Evolutionary conservation across 2,888 invertebrate genomes (phyloP).

Genomic region (Lepidonotus clava): DNA sequence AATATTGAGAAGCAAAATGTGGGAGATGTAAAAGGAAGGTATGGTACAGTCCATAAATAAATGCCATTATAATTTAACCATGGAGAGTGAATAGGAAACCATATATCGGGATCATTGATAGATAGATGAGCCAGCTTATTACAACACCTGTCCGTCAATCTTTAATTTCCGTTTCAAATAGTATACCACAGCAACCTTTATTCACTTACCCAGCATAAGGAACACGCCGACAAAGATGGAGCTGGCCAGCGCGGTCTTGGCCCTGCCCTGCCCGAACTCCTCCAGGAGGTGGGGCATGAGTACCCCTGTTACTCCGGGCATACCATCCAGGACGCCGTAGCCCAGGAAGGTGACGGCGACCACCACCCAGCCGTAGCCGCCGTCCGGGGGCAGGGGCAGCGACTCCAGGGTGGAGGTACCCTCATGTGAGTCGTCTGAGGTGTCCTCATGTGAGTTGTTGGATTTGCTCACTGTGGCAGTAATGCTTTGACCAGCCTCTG

Average conservation of each 20-base stretch:
- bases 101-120: no score
- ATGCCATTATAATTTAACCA: no score
- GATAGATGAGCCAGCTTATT: no score
- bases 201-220: conserved; percentile 59
- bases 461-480: no score
- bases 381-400: conserved; percentile 59
- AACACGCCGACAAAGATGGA: conserved; percentile 59
- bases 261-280: conserved; percentile 52
- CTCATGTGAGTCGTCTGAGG: neutral
- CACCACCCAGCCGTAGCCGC: conserved; percentile 63
- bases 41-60: no score
- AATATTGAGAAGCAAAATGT: no score
- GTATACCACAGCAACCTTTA: no score
- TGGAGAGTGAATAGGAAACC: no score
- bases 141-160: no score
- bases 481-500: no score
- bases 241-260: conserved; percentile 58
- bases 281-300: conserved; percentile 57
- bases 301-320: conserved; percentile 53
- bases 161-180: no score
- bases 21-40: no score
- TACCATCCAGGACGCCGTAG: conserved; percentile 59
- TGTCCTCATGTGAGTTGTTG: neutral
- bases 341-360: conserved; percentile 60
- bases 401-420: neutral